phyloP scores from a whole-genome alignment of 2,888 invertebrate species.

The Spodoptera picta region DNA sequence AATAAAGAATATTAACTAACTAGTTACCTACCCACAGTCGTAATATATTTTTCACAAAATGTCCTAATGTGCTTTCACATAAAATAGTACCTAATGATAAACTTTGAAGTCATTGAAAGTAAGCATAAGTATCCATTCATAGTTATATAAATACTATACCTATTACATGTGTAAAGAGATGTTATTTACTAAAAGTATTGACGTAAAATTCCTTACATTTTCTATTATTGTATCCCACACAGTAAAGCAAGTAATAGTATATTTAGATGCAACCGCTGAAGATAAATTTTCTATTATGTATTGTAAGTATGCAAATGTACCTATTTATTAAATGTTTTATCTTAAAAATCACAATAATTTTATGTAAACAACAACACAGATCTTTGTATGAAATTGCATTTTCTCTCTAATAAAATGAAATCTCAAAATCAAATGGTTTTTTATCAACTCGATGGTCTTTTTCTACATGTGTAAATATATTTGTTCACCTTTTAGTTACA shows the following conservation, averaged over 20 bases:
- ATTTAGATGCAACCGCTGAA: slow-evolving; percentile 26
- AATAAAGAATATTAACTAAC: slow-evolving; percentile 21
- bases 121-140: slow-evolving; percentile 34
- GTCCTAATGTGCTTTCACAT: slow-evolving; percentile 16
- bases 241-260: slow-evolving; percentile 13
- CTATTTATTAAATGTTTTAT: slow-evolving; percentile 43
- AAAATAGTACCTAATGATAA: slow-evolving; percentile 29
- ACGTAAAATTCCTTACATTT: slow-evolving; percentile 33
- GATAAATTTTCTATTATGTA: slow-evolving; percentile 27
- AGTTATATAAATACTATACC: slow-evolving; percentile 14
- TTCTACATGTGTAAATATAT: slow-evolving; percentile 79
- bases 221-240: slow-evolving; percentile 30
- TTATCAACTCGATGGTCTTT: slow-evolving; percentile 67
- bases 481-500: slow-evolving; percentile 74
- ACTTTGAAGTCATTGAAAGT: slow-evolving; percentile 26
- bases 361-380: slow-evolving; percentile 50
- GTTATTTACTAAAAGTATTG: slow-evolving; percentile 25
- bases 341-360: slow-evolving; percentile 45
- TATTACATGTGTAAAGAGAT: slow-evolving; percentile 23
- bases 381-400: slow-evolving; percentile 54
- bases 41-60: slow-evolving; percentile 36
- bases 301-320: slow-evolving; percentile 33
- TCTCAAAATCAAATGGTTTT: slow-evolving; percentile 67
- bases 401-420: slow-evolving; percentile 65
- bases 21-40: slow-evolving; percentile 23